Evolutionary conservation across 2,113 vertebrate genomes (phyloP).

Genomic region (Odontesthes bonariensis): DNA sequence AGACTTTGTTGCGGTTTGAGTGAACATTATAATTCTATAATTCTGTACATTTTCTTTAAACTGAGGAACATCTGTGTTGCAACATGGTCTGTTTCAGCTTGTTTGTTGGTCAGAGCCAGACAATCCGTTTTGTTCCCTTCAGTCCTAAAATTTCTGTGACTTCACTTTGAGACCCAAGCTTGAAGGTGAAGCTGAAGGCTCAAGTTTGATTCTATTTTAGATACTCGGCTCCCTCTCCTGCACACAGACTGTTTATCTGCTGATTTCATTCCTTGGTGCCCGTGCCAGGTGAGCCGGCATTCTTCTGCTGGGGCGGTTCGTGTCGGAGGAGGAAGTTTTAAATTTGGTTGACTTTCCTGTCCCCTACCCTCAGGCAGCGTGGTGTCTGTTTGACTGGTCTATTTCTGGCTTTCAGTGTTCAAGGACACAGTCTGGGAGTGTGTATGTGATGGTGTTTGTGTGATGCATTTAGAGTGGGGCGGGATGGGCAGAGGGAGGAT

Average conservation of each 20-base stretch:
- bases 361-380: conserved; percentile 62
- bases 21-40: too few species aligned
- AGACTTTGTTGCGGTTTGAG: too few species aligned
- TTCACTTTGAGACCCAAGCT: not conserved
- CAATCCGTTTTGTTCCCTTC: too few species aligned
- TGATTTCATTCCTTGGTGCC: not conserved
- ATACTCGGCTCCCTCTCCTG: conserved; percentile 21
- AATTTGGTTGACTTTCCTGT: conserved; percentile 56
- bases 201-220: conserved; percentile 46
- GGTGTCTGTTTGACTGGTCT: conserved; percentile 61
- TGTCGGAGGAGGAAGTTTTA: conserved; percentile 39
- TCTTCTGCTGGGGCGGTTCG: conserved; percentile 2
- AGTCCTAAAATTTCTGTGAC: too few species aligned
- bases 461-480: not conserved
- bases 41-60: too few species aligned
- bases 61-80: too few species aligned
- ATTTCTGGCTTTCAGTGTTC: conserved; percentile 58
- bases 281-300: conserved; percentile 28
- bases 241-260: conserved; percentile 12
- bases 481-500: not conserved
- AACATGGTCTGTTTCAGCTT: too few species aligned
- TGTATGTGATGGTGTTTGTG: conserved; percentile 12
- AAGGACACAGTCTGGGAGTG: conserved; percentile 42
- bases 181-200: conserved; percentile 41
- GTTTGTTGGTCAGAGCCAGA: too few species aligned